Evolutionary conservation across 2,113 vertebrate species (phyloP).

Genomic region (Platycercus adscitus): DNA sequence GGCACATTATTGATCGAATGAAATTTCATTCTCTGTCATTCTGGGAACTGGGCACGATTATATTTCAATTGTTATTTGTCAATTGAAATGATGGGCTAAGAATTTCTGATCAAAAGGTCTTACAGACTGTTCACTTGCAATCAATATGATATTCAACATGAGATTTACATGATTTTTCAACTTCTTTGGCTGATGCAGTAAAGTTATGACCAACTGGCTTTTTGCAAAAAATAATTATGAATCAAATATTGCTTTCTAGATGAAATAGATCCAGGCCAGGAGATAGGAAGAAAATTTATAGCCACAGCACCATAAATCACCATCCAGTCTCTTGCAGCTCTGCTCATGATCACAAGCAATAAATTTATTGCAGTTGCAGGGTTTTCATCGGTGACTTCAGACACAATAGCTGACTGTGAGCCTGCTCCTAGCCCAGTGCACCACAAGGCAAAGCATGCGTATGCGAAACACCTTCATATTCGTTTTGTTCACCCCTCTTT

Average conservation of each 20-base stretch:
- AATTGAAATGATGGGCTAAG: background rate
- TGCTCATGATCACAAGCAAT: background rate
- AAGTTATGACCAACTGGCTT: background rate
- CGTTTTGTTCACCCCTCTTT: background rate
- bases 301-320: background rate
- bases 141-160: background rate
- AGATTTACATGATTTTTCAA: background rate
- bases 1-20: background rate
- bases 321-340: background rate
- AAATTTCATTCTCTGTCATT: background rate
- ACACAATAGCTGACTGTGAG: background rate
- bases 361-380: background rate
- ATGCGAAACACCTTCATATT: background rate
- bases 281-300: constrained; percentile 29
- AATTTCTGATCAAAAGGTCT: background rate
- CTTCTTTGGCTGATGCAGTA: background rate
- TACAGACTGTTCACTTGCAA: background rate
- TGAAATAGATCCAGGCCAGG: constrained; percentile 14
- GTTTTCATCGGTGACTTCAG: background rate
- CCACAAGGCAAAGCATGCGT: background rate
- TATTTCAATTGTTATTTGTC: background rate
- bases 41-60: background rate
- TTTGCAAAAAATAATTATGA: background rate
- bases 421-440: background rate
- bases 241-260: background rate